Evolutionary conservation across 2,888 invertebrate species (phyloP), one percentile per base, ranked within the genome.

Genomic region (Patella pellucida): DNA sequence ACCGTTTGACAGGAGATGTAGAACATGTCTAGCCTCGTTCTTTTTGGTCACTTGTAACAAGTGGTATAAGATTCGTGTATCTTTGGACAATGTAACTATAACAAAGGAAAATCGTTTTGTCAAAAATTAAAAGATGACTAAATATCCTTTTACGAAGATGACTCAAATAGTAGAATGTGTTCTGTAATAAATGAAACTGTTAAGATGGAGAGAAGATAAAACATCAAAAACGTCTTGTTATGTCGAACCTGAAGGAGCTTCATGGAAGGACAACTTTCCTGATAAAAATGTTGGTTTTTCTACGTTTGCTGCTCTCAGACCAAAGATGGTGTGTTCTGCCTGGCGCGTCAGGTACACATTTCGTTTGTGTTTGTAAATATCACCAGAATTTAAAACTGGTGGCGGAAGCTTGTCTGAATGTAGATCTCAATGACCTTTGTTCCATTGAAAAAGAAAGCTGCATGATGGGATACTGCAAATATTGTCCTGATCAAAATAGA

Each of bases 251-350:
- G 41, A 41, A 41, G 41, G 41, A 69, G 52, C 16, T 62, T n/a
- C 19, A 62, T 62, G 62, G 62, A 62, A 62, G 19, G 2, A 7
- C 9, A 19, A 62, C 9, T 19, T 72, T 16, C 71, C 67, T 23
- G 16, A 41, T 52, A 67, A 52, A 27, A 52, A 74, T 11, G 52
- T 27, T 50, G 51, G 52, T n/a, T 52, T 51, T 71, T 52, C 16
- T 19, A 62, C 54, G 5, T 54, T 54, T 31, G 68, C 69, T 31
- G n/a, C 69, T 1, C 27, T 69, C 23, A 41, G 69, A 41, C 69
- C 15, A 15, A 69, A 69, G n/a, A 69, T 69, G 69, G 69, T 69
- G 69, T 69, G 69, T 69, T 23, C 69, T 69, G n/a, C 41, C 69
- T 23, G 69, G 27, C 14, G n/a, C 69, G 31, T 69, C 41, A 4